phyloP scores from a whole-genome alignment of 2,113 vertebrate genomes.

The Urocitellus parryii region DNA sequence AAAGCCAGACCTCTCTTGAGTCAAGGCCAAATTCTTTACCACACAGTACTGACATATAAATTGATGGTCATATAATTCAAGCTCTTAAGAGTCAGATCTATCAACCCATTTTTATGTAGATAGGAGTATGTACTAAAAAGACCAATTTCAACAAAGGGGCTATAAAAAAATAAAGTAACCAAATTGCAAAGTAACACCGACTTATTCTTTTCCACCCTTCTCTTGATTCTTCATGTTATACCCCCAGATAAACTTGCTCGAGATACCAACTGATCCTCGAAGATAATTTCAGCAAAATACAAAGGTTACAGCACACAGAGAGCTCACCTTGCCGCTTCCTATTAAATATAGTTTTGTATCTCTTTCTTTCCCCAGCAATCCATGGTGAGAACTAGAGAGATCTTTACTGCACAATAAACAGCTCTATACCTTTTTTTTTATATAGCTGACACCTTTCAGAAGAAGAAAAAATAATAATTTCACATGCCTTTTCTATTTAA shows the following conservation, averaged over 20 bases:
- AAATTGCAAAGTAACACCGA: constrained; percentile 15
- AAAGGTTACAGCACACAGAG: constrained; percentile 28
- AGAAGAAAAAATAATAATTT: constrained; percentile 65
- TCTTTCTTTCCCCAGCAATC: constrained; percentile 12
- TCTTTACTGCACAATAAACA: constrained; percentile 41
- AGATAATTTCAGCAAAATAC: constrained; percentile 55
- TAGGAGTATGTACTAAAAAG: neutral
- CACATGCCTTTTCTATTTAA: constrained; percentile 68
- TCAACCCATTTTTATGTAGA: neutral
- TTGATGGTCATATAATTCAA: neutral
- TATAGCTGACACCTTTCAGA: constrained; percentile 65
- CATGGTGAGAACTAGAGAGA: constrained; percentile 35
- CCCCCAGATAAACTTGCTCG: constrained; percentile 1
- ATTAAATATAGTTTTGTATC: constrained; percentile 19
- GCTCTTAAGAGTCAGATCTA: neutral
- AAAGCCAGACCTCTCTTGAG: neutral
- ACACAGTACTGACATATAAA: neutral
- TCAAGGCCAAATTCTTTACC: constrained; percentile 40
- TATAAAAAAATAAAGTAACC: neutral
- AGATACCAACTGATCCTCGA: constrained; percentile 33
- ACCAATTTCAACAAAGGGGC: neutral
- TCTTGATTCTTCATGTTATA: constrained; percentile 18
- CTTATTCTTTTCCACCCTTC: neutral
- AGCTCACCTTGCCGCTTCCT: constrained; percentile 8
- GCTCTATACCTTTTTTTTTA: constrained; percentile 60